Evolutionary conservation across 2,888 invertebrate species (phyloP).

Genomic region (Muscina levida): DNA sequence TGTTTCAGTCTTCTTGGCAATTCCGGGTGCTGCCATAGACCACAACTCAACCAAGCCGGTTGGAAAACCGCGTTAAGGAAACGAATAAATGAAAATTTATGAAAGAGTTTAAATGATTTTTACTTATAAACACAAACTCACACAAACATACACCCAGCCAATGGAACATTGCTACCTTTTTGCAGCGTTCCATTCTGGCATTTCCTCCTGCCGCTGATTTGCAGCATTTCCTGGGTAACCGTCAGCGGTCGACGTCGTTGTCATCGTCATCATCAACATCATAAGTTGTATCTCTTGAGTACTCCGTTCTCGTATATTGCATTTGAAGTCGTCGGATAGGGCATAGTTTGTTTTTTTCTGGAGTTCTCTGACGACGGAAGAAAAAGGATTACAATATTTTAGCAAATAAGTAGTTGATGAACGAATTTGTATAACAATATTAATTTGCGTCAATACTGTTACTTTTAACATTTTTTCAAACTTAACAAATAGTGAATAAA

Average conservation of each 20-base stretch:
- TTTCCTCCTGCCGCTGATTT: background rate
- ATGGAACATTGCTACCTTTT: conserved; percentile 29
- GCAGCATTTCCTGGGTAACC: conserved; percentile 50
- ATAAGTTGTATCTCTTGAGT: conserved; percentile 39
- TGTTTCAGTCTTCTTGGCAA: conserved; percentile 39
- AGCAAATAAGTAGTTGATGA: conserved; percentile 52
- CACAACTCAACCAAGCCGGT: conserved; percentile 41
- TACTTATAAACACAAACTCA: too few species aligned
- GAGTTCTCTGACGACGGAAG: conserved; percentile 12
- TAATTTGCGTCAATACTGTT: conserved; percentile 46
- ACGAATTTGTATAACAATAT: conserved; percentile 53
- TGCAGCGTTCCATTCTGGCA: background rate
- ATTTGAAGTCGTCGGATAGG: conserved; percentile 50
- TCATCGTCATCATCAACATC: too few species aligned
- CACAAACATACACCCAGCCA: conserved; percentile 26
- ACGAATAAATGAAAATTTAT: conserved; percentile 60
- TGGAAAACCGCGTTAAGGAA: conserved; percentile 37
- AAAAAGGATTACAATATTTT: conserved; percentile 42
- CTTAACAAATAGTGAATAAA: too few species aligned
- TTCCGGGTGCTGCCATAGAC: conserved; percentile 39
- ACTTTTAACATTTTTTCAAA: too few species aligned
- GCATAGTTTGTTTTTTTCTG: conserved; percentile 8
- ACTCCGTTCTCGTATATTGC: conserved; percentile 26
- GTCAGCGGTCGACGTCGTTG: conserved; percentile 44
- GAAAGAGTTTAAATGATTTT: conserved; percentile 59